Percentiles rank a stretch among this genome's conserved stretches.
phyloP scores from a whole-genome alignment of 2,113 vertebrate genomes.

The Malurus elegans region DNA sequence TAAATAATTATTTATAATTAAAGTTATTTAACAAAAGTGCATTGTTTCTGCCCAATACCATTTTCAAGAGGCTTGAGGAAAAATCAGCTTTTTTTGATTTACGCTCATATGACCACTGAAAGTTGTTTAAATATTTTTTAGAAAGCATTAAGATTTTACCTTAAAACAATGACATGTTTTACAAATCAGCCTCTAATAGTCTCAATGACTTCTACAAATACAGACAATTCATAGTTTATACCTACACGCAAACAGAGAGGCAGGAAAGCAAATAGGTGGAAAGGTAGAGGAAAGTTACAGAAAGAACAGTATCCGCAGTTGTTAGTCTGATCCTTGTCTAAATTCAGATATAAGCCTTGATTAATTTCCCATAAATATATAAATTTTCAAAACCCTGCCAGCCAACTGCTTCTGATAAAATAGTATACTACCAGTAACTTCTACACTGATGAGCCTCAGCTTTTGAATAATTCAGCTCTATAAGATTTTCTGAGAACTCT shows the following conservation, averaged over 20 bases:
- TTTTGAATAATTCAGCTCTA: not conserved
- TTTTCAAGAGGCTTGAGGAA: not conserved
- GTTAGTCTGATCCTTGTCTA: not conserved
- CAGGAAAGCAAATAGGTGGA: not conserved
- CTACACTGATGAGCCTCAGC: not conserved
- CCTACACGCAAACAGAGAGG: rapidly evolving
- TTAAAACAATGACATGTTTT: not conserved
- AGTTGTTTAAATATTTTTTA: not conserved
- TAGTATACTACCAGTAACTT: not conserved
- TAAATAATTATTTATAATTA: not conserved
- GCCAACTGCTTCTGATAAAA: not conserved
- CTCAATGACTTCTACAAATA: not conserved
- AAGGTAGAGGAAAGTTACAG: not conserved
- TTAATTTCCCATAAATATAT: not conserved
- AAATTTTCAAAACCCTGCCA: not conserved
- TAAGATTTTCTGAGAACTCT: not conserved
- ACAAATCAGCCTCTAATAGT: not conserved
- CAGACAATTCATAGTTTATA: not conserved
- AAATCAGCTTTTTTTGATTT: not conserved
- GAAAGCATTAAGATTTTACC: not conserved
- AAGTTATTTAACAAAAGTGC: not conserved
- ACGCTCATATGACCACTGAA: not conserved
- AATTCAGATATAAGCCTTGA: not conserved
- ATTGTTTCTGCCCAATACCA: not conserved
- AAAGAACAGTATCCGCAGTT: not conserved